A percentile compares a stretch with the other conserved stretches of the same genome.
Conservation (phyloP, 1,140 invertebrate species). For the Ptiloglossa arizonensis region DNA sequence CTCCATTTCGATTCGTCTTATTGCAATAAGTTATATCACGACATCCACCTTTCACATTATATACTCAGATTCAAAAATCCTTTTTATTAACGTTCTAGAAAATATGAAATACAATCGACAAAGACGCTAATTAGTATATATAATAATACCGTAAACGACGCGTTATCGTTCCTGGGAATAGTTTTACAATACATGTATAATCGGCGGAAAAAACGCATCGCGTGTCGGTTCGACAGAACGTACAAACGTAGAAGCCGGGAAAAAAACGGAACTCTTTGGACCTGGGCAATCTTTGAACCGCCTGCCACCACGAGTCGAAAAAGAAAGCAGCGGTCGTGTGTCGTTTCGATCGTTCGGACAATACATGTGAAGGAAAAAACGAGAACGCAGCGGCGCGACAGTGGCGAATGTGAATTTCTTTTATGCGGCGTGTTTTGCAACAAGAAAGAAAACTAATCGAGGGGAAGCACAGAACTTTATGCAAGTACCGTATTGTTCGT, state of each 20-base stretch:
- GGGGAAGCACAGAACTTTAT: conserved; percentile 3
- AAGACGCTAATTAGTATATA: conserved; percentile 54
- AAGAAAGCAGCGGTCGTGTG: not conserved
- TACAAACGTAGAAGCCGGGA: conserved; percentile 27
- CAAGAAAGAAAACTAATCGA: conserved; percentile 8
- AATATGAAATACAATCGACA: conserved; percentile 56
- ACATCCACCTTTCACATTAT: conserved; percentile 49
- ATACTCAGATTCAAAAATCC: conserved; percentile 51
- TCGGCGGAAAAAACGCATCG: conserved; percentile 31
- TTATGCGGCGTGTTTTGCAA: not conserved
- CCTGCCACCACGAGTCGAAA: conserved; percentile 39
- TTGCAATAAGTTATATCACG: conserved; percentile 52
- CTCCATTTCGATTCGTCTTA: conserved; percentile 18
- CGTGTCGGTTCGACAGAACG: conserved; percentile 33
- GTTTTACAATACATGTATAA: conserved; percentile 52
- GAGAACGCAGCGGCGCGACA: too few relatives aligned
- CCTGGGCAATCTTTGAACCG: conserved; percentile 42
- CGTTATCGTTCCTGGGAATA: conserved; percentile 46
- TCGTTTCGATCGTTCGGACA: not conserved
- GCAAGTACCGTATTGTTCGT: not conserved
- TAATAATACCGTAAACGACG: conserved; percentile 54
- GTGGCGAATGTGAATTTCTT: too few relatives aligned
- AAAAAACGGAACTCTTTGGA: conserved; percentile 49
- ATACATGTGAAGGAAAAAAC: conserved; percentile 1
- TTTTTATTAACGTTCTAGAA: conserved; percentile 55